These are phyloP conservation scores for Epinephelus awoara DNA, from an alignment of 2,797 vertebrate species.

Conservation along the genomic window DNA sequence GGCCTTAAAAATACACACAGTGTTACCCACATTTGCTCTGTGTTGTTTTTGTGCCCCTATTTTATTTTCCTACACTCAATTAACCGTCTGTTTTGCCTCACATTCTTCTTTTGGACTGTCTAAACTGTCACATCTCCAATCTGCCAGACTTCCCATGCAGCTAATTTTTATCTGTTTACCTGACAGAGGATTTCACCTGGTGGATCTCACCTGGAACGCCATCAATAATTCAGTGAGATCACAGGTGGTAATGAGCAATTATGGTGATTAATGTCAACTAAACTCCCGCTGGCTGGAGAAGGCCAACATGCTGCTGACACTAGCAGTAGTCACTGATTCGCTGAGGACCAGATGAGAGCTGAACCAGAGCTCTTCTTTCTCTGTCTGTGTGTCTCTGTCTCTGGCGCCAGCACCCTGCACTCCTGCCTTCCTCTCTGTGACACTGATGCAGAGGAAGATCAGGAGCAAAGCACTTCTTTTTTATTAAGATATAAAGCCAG, in stretches of 20 bases:
- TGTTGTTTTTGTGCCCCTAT: constrained; percentile 49
- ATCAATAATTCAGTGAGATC: constrained; percentile 68
- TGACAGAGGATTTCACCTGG: constrained; percentile 52
- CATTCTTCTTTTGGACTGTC: constrained; percentile 45
- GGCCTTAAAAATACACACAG: not conserved
- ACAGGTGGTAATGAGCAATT: constrained; percentile 61
- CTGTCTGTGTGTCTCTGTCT: constrained; percentile 44
- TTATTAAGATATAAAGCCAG: constrained; percentile 61
- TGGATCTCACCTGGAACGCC: constrained; percentile 50
- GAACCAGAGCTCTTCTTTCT: constrained; percentile 53
- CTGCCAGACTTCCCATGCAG: constrained; percentile 28
- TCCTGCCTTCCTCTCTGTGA: constrained; percentile 63
- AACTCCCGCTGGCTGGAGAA: constrained; percentile 24
- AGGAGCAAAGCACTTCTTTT: constrained; percentile 59
- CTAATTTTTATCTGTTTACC: constrained; percentile 42
- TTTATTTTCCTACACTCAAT: constrained; percentile 44
- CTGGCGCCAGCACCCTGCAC: constrained; percentile 75
- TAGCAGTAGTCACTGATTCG: constrained; percentile 52
- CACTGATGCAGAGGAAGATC: constrained; percentile 73
- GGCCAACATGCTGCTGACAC: constrained; percentile 48
- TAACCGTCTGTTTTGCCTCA: constrained; percentile 54
- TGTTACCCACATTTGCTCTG: constrained; percentile 7
- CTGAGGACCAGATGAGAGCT: constrained; percentile 44
- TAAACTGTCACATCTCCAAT: constrained; percentile 20
- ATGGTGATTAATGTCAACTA: constrained; percentile 62